Evolutionary conservation across 2,888 invertebrate genomes (phyloP), one percentile per base, ranked within the genome.

Genomic region (Nomada lathburiana): DNA sequence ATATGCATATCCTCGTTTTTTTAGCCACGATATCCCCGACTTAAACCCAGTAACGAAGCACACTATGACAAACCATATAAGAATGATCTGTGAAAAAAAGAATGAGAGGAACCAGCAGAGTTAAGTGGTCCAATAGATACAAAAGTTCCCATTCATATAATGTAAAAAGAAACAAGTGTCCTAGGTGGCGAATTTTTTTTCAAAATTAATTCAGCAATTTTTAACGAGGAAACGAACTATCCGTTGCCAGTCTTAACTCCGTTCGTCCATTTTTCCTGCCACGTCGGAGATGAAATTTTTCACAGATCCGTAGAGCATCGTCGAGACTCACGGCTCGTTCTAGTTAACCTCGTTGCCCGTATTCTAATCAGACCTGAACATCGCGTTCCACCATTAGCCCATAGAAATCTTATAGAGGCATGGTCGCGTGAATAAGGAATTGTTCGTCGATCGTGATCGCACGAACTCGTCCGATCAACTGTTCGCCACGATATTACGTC

Each of bases 321-420:
- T 55, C 71, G 60, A 42, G 67, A 50, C 29, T 44, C 71, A 55
- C 63, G 76, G 69, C 76, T 59, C 79, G 80, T 80, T 67, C 72
- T 69, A 79, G 44, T 78, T 80, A 80, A 67, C 79, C 60, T 57
- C 44, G 71, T 78, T 72, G 42, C 50, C 60, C 77, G 70, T 53
- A 55, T 67, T 77, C 55, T 63, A 78, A 80, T 78, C 79, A 80
- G 78, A 80, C 67, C 78, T 62, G 80, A 80, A 80, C 79, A 62
- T 42, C 60, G 26, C 36, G 47, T 53, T 53, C 7, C 10, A 55
- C 63, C 50, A 68, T 55, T 55, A 67, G 60, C 67, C 44, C 57
- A 23, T 57, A 47, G 64, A 44, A 73, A 80, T 44, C 23, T 16
- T 26, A 13, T 63, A 78, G 55, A 55, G 44, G 44, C 42, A 55